Evolutionary conservation across 1,140 invertebrate genomes (phyloP), one percentile per base, ranked within the genome.

Genomic region (Drosophila willistoni): DNA sequence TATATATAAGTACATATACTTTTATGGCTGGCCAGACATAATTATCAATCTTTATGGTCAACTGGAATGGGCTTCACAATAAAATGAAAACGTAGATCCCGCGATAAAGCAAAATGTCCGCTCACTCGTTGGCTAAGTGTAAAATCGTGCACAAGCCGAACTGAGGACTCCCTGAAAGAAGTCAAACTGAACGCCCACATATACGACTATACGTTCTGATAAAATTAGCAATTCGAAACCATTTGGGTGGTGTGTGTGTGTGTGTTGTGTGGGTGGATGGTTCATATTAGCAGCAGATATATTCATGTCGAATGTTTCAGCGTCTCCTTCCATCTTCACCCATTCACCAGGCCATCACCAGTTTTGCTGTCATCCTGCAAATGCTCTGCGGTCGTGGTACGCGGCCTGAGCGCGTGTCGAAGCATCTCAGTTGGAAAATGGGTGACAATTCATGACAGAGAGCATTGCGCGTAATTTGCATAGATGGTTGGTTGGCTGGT

Each of bases 371-470:
- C 47, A 61, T 39, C 62, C 44, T 22, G 17, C 44, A 51, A 22
- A 51, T 51, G 44, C 13, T 12, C 44, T 51, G 44, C 44, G 44
- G 44, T 51, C 17, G 61, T 47, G 19, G 54, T 47, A 61, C 25
- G 44, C 47, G 34, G 42, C 67, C 63, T 22, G 51, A 51, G 60
- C 71, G 84, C 80, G 84, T 89, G 80, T 89, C 80, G 84, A 81
- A 89, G 84, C 85, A 89, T 89, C 73, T 89, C 84, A 81, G 73
- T 89, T 64, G 84, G 84, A 89, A 89, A 89, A 89, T 89, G 84
- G 84, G 77, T 89, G 84, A 89, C 84, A 89, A 89, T 89, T 89
- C 84, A 89, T 89, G 84, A 81, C 77, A 73, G 75, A 67, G 82
- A 84, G 84, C 68, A 89, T 66, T 75, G 80, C 84, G 80, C 84